A percentile compares a stretch with the other conserved stretches of the same genome.
Conservation (phyloP, 2,888 invertebrate species). For the Clostera curtula region DNA sequence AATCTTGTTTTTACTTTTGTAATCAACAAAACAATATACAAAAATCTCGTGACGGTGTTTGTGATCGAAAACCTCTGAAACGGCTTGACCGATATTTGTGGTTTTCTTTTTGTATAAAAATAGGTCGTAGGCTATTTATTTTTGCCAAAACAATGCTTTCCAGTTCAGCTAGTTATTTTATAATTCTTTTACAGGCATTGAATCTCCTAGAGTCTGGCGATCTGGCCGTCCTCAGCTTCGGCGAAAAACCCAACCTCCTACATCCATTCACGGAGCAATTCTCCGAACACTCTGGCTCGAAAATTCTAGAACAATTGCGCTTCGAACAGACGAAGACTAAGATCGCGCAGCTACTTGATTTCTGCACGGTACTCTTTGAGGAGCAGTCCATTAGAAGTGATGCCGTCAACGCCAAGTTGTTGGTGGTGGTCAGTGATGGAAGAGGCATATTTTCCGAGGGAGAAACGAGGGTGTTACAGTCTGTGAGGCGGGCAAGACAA, state of each 20-base stretch:
- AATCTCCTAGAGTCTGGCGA: conserved; percentile 96
- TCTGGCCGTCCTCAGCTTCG: conserved; percentile 93
- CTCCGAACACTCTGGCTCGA: conserved; percentile 89
- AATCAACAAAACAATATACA: no score
- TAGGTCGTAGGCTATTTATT: no score
- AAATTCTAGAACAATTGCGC: conserved; percentile 84
- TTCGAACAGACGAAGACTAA: conserved; percentile 94
- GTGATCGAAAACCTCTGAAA: no score
- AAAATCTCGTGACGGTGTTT: no score
- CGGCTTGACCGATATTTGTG: no score
- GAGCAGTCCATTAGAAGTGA: conserved; percentile 64
- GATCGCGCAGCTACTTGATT: conserved; percentile 87
- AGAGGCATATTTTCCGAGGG: conserved; percentile 94
- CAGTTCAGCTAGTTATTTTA: no score
- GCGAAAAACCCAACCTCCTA: conserved; percentile 88
- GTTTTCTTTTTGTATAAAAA: no score
- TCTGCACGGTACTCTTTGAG: conserved; percentile 78
- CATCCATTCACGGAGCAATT: conserved; percentile 91
- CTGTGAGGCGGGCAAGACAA: conserved; percentile 87
- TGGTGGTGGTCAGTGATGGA: conserved; percentile 96
- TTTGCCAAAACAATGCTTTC: no score
- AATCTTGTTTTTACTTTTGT: no score
- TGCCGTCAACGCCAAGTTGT: conserved; percentile 83
- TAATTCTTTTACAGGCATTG: conserved; percentile 77
- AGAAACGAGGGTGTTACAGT: conserved; percentile 80